Evolutionary conservation across 2,888 invertebrate species (phyloP).

Genomic region (Selenia dentaria): DNA sequence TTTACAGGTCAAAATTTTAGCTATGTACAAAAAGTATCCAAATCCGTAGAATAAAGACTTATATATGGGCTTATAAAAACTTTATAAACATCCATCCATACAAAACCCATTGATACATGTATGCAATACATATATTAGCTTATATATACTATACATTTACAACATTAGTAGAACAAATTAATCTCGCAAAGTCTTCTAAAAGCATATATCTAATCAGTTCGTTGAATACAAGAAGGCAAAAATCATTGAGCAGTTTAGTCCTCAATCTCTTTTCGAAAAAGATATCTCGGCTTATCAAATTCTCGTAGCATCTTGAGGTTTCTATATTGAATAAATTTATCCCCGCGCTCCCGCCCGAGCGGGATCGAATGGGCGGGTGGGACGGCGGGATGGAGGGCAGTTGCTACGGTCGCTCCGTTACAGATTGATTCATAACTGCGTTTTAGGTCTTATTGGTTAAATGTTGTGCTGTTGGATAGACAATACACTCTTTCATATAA

Average conservation of each 20-base stretch:
- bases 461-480: background rate
- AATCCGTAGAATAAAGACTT: too few relatives aligned
- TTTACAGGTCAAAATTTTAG: too few relatives aligned
- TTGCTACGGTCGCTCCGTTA: slow-evolving; percentile 19
- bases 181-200: too few relatives aligned
- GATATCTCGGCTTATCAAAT: slow-evolving; percentile 27
- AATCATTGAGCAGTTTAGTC: slow-evolving; percentile 2
- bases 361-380: slow-evolving; percentile 20
- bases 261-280: slow-evolving; percentile 12
- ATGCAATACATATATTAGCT: too few relatives aligned
- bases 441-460: slow-evolving; percentile 12
- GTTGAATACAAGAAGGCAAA: background rate
- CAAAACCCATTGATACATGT: too few relatives aligned
- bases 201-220: background rate
- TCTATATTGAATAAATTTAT: slow-evolving; percentile 32
- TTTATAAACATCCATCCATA: too few relatives aligned
- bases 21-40: too few relatives aligned
- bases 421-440: slow-evolving; percentile 29
- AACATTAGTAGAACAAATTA: too few relatives aligned
- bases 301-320: slow-evolving; percentile 27
- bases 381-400: slow-evolving; percentile 12
- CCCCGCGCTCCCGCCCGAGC: slow-evolving; percentile 12
- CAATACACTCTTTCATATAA: too few relatives aligned
- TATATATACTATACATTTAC: too few relatives aligned
- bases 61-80: too few relatives aligned